Conservation (phyloP, 2,113 vertebrate species). For the Actenoides lindsayi region DNA sequence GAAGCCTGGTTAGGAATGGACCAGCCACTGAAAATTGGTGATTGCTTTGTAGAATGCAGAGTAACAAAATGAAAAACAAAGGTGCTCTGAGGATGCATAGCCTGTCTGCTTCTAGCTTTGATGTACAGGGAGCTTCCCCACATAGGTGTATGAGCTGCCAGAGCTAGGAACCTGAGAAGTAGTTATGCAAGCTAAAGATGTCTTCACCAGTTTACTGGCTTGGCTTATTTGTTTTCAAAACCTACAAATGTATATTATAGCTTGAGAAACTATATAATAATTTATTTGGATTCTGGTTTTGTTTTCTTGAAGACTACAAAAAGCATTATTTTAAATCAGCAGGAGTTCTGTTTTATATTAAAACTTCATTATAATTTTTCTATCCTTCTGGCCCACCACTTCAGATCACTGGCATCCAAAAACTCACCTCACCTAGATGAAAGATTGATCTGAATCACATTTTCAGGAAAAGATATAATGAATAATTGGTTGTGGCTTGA, state of each 20-base stretch:
- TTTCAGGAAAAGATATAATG: slow-evolving; percentile 12
- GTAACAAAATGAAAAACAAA: background rate
- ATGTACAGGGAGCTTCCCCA: background rate
- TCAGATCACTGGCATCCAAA: background rate
- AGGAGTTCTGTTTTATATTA: slow-evolving; percentile 23
- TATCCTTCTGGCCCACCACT: background rate
- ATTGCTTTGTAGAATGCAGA: background rate
- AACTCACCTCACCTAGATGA: background rate
- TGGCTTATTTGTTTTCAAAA: background rate
- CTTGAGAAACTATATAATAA: background rate
- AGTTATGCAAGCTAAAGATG: background rate
- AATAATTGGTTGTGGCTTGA: background rate
- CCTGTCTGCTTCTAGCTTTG: background rate
- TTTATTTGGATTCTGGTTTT: background rate
- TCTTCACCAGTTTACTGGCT: background rate
- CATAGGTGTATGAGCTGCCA: background rate
- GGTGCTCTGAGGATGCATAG: background rate
- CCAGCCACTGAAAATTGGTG: background rate
- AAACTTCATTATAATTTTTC: slow-evolving; percentile 21
- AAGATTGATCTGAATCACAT: slow-evolving; percentile 40
- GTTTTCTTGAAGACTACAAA: background rate
- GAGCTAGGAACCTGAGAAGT: background rate
- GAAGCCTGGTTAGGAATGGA: background rate
- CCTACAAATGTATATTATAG: background rate
- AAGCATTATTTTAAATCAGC: background rate